phyloP scores from a whole-genome alignment of 2,113 vertebrate genomes.

The Phylloscopus trochiloides region DNA sequence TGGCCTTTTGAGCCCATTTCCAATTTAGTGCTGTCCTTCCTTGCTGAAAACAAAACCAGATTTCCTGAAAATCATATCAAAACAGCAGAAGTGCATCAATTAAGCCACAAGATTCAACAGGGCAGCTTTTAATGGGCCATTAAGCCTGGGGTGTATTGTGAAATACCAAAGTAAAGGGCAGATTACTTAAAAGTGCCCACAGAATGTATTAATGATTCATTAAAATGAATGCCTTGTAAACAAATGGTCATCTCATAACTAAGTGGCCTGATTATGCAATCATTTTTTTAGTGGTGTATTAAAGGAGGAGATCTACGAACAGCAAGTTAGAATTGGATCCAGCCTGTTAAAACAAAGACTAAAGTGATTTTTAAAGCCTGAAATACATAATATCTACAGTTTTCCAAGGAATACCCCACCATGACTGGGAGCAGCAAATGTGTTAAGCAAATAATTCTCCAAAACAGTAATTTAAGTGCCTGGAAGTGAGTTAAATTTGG shows the following conservation, averaged over 20 bases:
- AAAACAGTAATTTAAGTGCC: background rate
- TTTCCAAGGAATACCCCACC: background rate
- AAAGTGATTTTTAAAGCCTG: background rate
- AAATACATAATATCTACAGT: background rate
- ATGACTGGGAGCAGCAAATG: background rate
- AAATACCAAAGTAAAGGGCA: constrained; percentile 29
- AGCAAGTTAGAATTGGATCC: background rate
- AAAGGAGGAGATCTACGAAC: background rate
- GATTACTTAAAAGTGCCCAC: constrained; percentile 12
- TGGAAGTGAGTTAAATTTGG: background rate
- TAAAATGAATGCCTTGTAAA: constrained; percentile 20
- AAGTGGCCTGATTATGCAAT: background rate
- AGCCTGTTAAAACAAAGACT: background rate
- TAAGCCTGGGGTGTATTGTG: constrained; percentile 12
- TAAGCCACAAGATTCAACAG: constrained; percentile 39
- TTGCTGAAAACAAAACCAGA: constrained; percentile 42
- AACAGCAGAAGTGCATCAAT: constrained; percentile 45
- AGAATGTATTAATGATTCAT: constrained; percentile 57
- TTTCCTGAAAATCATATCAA: constrained; percentile 43
- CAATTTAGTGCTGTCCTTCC: constrained; percentile 31
- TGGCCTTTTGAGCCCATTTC: constrained; percentile 42
- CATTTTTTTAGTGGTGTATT: background rate
- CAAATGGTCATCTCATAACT: background rate
- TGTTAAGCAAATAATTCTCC: background rate
- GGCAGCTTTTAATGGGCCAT: constrained; percentile 52